phyloP scores from a whole-genome alignment of 2,113 vertebrate genomes.

The Ailuropoda melanoleuca region DNA sequence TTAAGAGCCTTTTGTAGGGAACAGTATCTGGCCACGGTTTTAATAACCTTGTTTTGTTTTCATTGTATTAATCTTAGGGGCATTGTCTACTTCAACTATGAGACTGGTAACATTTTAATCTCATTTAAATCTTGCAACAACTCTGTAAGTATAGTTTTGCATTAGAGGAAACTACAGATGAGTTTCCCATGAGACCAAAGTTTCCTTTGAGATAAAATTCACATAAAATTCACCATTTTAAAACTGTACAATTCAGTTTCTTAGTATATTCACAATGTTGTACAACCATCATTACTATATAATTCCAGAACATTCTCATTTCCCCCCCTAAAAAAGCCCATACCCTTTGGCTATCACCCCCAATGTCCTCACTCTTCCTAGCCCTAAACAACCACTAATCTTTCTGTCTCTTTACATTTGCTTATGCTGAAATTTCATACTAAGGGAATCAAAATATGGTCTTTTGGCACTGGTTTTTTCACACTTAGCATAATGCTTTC shows the following conservation, averaged over 20 bases:
- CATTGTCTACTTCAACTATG: neutral
- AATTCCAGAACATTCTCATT: constrained; percentile 19
- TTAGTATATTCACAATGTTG: neutral
- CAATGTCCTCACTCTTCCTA: neutral
- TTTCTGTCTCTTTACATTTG: neutral
- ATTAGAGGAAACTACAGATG: neutral
- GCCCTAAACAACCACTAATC: neutral
- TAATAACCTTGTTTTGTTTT: constrained; percentile 23
- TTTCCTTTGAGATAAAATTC: constrained; percentile 26
- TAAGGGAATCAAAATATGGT: neutral
- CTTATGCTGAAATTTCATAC: neutral
- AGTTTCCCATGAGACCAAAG: neutral
- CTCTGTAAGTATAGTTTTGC: neutral
- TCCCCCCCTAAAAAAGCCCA: neutral
- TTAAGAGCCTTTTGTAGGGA: neutral
- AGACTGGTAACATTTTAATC: neutral
- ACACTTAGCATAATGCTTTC: neutral
- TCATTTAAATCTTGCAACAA: neutral
- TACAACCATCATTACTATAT: neutral
- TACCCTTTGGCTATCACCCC: neutral
- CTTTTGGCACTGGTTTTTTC: neutral
- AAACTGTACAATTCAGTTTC: constrained; percentile 7
- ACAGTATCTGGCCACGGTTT: neutral
- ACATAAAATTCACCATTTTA: constrained; percentile 14
- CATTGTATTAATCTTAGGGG: neutral